Percentiles rank a stretch among this genome's conserved stretches.
Evolutionary conservation across 2,888 invertebrate genomes (phyloP).

Genomic region (Bellardia pandia): DNA sequence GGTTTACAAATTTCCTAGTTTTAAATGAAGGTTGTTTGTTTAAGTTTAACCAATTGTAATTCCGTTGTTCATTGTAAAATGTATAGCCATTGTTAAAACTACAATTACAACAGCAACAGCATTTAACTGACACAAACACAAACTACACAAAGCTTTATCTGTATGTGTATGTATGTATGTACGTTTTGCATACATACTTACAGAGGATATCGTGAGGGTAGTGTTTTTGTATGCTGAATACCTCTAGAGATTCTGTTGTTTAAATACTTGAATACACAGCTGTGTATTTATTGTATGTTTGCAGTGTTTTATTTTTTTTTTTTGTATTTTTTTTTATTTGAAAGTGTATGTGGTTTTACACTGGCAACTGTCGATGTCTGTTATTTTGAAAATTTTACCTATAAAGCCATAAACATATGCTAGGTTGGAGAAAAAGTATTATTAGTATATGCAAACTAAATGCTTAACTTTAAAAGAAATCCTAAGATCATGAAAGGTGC

Average conservation of each 20-base stretch:
- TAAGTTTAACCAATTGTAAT: conserved; percentile 24
- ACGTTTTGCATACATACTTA: no score
- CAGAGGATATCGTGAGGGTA: no score
- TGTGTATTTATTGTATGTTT: not conserved
- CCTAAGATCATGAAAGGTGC: no score
- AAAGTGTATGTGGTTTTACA: conserved; percentile 18
- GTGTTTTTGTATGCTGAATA: not conserved
- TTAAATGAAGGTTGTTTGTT: conserved; percentile 16
- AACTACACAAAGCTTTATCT: not conserved
- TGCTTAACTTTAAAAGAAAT: no score
- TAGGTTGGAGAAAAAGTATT: not conserved
- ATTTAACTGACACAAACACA: not conserved
- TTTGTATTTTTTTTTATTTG: not conserved
- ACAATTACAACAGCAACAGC: not conserved
- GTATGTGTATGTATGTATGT: not conserved
- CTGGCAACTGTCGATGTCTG: conserved; percentile 16
- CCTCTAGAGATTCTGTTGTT: not conserved
- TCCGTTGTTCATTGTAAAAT: conserved; percentile 9
- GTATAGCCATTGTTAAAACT: conserved; percentile 30
- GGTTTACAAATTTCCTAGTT: not conserved
- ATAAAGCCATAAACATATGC: not conserved
- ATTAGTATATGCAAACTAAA: no score
- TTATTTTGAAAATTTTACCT: conserved; percentile 2
- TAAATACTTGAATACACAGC: not conserved
- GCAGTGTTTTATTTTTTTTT: not conserved